Base-by-base conservation (phyloP, 1,140 invertebrate species). In the Andrena cerasifolii region DNA sequence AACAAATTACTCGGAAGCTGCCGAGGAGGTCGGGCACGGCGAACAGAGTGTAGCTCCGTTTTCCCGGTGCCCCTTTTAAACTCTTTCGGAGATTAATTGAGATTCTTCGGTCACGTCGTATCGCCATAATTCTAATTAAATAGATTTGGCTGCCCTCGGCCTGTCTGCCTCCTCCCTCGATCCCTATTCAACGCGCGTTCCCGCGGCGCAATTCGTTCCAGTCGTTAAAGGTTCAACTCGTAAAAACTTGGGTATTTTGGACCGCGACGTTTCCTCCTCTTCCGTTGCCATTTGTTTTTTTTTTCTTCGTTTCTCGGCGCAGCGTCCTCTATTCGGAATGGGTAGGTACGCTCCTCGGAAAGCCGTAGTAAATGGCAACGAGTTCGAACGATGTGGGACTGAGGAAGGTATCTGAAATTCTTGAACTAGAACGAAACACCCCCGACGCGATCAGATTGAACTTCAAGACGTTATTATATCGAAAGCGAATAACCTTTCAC, bases 51-150 rank as follows among this genome's bases (percentile, higher is more conserved):
- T 33, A 7, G 14, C 51, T 53, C 54, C 58, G 45, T 80, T 51
- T 40, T 40, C 36, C 45, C 24, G 54, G 33, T 24, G 12, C 6
- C n/a, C n/a, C 66, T 45, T 26, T 81, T 68, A 47, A 68, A 61
- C 74, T 45, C 56, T 56, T 70, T 45, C 58, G 54, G n/a, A 78
- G 71, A 83, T 82, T 88, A 84, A 86, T 86, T 88, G 82, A 84
- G 66, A 88, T 85, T 84, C 80, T 45, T 72, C 31, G 71, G 77
- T 77, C 73, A 80, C 67, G 74, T 81, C 70, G 78, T 86, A 75
- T 80, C 78, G 65, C 53, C 43, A 87, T 88, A 86, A 88, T 80
- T 87, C 65, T 86, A 87, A 88, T 88, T 84, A 82, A 88, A 88
- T 79, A 77, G 65, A 87, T 87, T 74, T 62, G 73, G n/a, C 68